Evolutionary conservation across 1,140 invertebrate genomes (phyloP), one percentile per base, ranked within the genome.

Genomic region (Nephila pilipes): DNA sequence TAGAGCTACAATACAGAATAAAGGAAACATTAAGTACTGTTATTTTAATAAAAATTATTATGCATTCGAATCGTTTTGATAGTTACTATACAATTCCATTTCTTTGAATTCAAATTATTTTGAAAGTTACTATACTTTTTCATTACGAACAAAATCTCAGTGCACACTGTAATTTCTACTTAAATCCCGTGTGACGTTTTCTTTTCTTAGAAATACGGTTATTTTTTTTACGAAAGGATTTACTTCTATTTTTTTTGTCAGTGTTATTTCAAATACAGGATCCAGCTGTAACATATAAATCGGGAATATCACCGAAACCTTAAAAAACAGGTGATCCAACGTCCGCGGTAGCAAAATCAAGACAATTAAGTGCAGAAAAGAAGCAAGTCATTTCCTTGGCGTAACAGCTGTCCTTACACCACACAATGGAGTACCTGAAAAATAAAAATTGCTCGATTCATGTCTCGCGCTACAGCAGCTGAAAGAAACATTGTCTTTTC

Each of bases 271-370:
- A 36, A 75, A 75, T 60, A 75, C 69, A 75, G 29, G 16, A 75
- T 36, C 18, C 69, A 36, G 69, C 69, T 75, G 69, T 20, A 75
- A 22, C 16, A 20, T 65, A n/a, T 29, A 32, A 69, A 36, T 10
- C 36, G 29, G 69, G 32, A 20, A 75, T 36, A 36, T 32, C 29
- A 32, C 29, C 65, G 0, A 32, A 75, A 75, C 69, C 18, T 32
- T 32, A 75, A 75, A 46, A 8, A 75, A 75, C 69, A 75, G 69
- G 25, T 75, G 69, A 36, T 75, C 36, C 69, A 75, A 75, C 29
- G 18, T 16, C 18, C 14, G 18, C 16, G 1, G 29, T 18, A 75
- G 69, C 5, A 75, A 75, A 75, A 32, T 32, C 69, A 75, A 32
- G 69, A 32, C 69, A 75, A 75, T 75, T 75, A 75, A 75, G 12